Evolutionary conservation across 37 sponge, comb jelly and placozoan species (phyloP).

Genomic region (Dysidea cf. avara): DNA sequence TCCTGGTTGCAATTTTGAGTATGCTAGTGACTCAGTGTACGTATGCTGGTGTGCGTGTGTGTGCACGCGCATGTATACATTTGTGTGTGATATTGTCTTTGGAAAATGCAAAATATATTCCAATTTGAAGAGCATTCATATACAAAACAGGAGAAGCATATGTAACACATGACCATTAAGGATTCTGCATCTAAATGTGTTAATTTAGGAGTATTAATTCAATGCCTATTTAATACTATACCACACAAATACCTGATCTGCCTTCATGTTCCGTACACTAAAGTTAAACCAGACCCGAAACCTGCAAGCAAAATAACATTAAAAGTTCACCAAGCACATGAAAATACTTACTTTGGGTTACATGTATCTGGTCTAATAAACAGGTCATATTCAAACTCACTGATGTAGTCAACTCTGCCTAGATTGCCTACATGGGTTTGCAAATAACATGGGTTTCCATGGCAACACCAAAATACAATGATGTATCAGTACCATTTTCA

Average conservation of each 20-base stretch:
- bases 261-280: conserved; percentile 69
- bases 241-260: conserved; percentile 66
- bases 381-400: conserved; percentile 91
- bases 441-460: neutral
- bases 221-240: neutral
- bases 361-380: conserved; percentile 95
- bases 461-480: neutral
- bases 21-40: too few relatives aligned
- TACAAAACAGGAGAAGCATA: too few relatives aligned
- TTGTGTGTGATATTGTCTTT: neutral
- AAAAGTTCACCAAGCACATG: neutral
- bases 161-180: too few relatives aligned
- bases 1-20: too few relatives aligned
- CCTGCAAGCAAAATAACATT: conserved; percentile 13
- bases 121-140: conserved; percentile 6
- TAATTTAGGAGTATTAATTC: neutral
- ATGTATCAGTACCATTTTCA: conserved; percentile 91
- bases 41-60: too few relatives aligned
- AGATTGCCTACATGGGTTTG: conserved; percentile 70
- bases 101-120: neutral
- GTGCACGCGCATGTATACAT: neutral
- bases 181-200: too few relatives aligned
- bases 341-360: conserved; percentile 64
- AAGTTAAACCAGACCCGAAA: conserved; percentile 95
- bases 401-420: conserved; percentile 86